Percentiles rank a stretch among this genome's conserved stretches.
Evolutionary conservation across 2,888 invertebrate genomes (phyloP).

Genomic region (Tuberolachnus salignus): DNA sequence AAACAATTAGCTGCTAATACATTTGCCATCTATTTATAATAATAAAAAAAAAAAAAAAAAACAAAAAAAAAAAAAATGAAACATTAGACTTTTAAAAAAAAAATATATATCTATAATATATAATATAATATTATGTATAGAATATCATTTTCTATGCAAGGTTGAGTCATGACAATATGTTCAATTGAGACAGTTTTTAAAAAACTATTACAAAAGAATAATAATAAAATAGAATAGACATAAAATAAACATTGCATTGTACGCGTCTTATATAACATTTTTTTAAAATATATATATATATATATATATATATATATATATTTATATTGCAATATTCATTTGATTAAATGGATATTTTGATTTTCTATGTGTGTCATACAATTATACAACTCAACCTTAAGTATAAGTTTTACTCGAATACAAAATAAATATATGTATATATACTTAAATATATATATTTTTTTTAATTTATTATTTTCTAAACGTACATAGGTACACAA

Average conservation of each 20-base stretch:
- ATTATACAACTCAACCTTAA: constrained; percentile 8
- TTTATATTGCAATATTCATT: not conserved
- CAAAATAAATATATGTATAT: not conserved
- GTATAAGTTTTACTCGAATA: constrained; percentile 21
- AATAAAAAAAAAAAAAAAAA: too few species aligned
- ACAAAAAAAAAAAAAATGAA: too few species aligned
- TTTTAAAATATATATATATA: too few species aligned
- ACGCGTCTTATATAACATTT: not conserved
- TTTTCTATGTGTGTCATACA: constrained; percentile 19
- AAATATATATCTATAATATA: constrained; percentile 15
- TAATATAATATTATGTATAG: not conserved
- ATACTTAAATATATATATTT: too few species aligned
- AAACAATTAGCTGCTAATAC: constrained; percentile 26
- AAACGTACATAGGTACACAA: not conserved
- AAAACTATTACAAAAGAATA: not conserved
- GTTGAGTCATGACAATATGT: not conserved
- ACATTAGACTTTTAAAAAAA: constrained; percentile 24
- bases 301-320: too few species aligned
- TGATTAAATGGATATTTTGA: constrained; percentile 11
- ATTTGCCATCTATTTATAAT: constrained; percentile 20
- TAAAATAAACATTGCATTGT: constrained; percentile 5
- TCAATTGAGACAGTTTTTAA: not conserved
- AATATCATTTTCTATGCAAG: constrained; percentile 7
- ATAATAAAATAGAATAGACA: not conserved
- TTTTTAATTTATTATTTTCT: too few species aligned